Conservation (phyloP, 2,113 vertebrate genomes). For the Macquaria australasica region DNA sequence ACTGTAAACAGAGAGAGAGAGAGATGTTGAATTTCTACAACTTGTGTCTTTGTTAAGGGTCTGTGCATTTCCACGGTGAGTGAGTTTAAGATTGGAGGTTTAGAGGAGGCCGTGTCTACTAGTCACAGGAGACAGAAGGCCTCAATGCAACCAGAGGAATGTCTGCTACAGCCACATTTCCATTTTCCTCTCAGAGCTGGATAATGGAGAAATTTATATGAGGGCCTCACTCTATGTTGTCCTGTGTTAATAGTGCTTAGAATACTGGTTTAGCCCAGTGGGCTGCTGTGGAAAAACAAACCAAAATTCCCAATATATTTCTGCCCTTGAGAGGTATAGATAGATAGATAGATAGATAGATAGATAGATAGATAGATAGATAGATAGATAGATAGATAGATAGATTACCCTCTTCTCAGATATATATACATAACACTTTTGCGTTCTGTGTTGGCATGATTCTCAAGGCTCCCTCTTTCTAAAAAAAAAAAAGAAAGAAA, state of each 20-base stretch:
- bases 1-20: slow-evolving; percentile 35
- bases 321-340: not conserved
- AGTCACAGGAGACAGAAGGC: slow-evolving; percentile 70
- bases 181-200: slow-evolving; percentile 65
- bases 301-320: not conserved
- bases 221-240: slow-evolving; percentile 57
- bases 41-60: slow-evolving; percentile 38
- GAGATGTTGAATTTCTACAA: slow-evolving; percentile 26
- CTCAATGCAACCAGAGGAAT: slow-evolving; percentile 78
- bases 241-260: slow-evolving; percentile 47
- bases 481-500: slow-evolving; percentile 74
- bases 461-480: slow-evolving; percentile 59
- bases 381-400: slow-evolving; percentile 21
- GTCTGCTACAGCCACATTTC: slow-evolving; percentile 74
- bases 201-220: slow-evolving; percentile 69
- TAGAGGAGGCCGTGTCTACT: slow-evolving; percentile 50
- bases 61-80: slow-evolving; percentile 55
- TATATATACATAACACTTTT: slow-evolving; percentile 47
- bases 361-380: slow-evolving; percentile 23
- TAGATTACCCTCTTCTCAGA: slow-evolving; percentile 61
- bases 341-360: slow-evolving; percentile 10
- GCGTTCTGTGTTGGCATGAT: slow-evolving; percentile 42
- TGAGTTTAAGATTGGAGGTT: slow-evolving; percentile 50
- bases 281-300: slow-evolving; percentile 9
- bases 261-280: slow-evolving; percentile 35